Base-by-base conservation (phyloP, 2,113 vertebrate species). In the Mormoops blainvillei region DNA sequence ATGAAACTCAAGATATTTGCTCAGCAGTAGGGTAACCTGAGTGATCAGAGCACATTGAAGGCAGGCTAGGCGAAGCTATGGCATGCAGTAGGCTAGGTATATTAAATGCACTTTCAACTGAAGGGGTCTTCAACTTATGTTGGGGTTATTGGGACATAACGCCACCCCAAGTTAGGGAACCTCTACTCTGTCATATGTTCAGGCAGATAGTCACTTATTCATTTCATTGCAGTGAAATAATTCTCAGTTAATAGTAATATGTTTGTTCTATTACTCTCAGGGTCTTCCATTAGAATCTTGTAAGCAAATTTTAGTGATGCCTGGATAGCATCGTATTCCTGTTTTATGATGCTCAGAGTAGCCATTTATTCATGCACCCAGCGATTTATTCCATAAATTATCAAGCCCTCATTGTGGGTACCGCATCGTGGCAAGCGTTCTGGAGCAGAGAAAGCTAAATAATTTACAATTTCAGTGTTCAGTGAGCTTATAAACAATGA, bases 221-320 rank as follows among this genome's bases (percentile, higher is more conserved):
- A 74, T 86, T 73, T 95, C 63, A 81, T 87, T 20, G 70, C 95
- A 58, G 19, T 74, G 70, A 92, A 92, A 92, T 94, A 81, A 94
- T 94, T 95, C 87, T 94, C 94, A 94, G 84, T 65, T 87, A 93
- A 95, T 87, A 94, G 87, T 94, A 82, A 95, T 89, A 81, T 93
- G 38, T 84, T 80, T 91, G 26, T 89, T 95, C 83, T 88, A 41
- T 93, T 95, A 76, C n/a, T 84, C 80, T 94, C 38, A 81, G 50
- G 87, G 89, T 97, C 38, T 80, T 84, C 90, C 74, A 81, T 61
- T 95, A 95, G 43, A 85, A 93, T 92, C 84, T 89, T 94, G 50
- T 94, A 95, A 92, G 90, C 84, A 95, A 92, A 76, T 95, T 96
- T 97, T 77, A 93, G 84, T 89, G 94, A 92, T 92, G 97, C 63